These are phyloP conservation scores for Fulmarus glacialis DNA, from an alignment of 2,113 vertebrate species.

Conservation along the genomic window DNA sequence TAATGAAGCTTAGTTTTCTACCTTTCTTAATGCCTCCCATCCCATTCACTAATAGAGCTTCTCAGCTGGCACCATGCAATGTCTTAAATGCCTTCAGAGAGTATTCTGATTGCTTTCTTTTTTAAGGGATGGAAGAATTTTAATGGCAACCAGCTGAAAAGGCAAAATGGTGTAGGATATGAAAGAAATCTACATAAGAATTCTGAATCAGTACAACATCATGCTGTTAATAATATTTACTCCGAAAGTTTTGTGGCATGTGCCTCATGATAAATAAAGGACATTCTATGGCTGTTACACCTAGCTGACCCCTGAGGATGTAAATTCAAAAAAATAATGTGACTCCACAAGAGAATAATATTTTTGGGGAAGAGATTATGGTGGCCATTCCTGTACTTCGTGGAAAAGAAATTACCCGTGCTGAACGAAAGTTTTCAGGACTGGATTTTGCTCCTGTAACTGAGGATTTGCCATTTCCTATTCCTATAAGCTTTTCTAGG, in stretches of 20 bases:
- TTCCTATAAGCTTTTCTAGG: not conserved
- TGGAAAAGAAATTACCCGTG: not conserved
- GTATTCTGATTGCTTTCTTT: not conserved
- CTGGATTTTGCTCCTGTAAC: not conserved
- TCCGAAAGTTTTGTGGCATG: not conserved
- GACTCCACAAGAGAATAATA: not conserved
- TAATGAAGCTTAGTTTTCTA: not conserved
- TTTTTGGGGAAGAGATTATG: not conserved
- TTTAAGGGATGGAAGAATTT: not conserved
- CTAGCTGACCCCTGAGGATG: not conserved
- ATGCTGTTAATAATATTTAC: not conserved
- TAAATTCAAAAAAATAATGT: not conserved
- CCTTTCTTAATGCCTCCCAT: not conserved
- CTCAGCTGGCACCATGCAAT: not conserved
- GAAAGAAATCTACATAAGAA: not conserved
- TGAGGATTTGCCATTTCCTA: not conserved
- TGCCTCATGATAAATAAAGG: not conserved
- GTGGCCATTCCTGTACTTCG: not conserved
- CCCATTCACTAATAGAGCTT: not conserved
- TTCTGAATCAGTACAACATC: not conserved
- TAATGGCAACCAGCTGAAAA: not conserved
- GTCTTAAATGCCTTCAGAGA: not conserved
- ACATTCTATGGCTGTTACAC: not conserved
- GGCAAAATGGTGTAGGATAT: not conserved
- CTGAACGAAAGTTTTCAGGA: not conserved